Evolutionary conservation across 1,140 invertebrate species (phyloP), one percentile per base, ranked within the genome.

Genomic region (Pentalonia nigronervosa): DNA sequence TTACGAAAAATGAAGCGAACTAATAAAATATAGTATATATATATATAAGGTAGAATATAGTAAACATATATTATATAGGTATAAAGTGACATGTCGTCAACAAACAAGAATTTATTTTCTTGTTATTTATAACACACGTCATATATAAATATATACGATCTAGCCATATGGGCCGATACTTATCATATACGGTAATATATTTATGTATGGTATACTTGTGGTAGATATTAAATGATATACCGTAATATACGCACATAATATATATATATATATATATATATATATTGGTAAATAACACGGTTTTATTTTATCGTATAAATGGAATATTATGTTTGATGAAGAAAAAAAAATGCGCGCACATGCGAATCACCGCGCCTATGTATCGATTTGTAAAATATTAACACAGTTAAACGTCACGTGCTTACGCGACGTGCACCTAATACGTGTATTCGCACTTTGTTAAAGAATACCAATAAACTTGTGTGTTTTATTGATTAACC

Each of bases 381-480:
- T n/a, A 76, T 76, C 60, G 60, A 76, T 76, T 76, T 34, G 30
- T 76, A n/a, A n/a, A 76, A 76, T 76, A 76, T 76, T 76, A 76
- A 76, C 60, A n/a, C 14, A 23, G 60, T 76, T 76, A 76, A 76
- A 76, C 60, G 60, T 76, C 60, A 76, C 60, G 60, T 67, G n/a
- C 41, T 4, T 41, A 41, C 41, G 41, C 41, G 53, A 25, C 23
- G 53, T 23, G 53, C 11, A 30, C 3, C 9, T 67, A n/a, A 30
- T 20, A 20, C 60, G 60, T 76, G 60, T n/a, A 76, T 76, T 76
- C 60, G 60, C 60, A 76, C 60, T n/a, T 76, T 76, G n/a, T 76
- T 34, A 76, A 76, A 76, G 60, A 76, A 76, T 76, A 76, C 60
- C 30, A n/a, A 76, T 76, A 76, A 76, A 76, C n/a, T 76, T 76